Evolutionary conservation across 1,140 invertebrate genomes (phyloP), one percentile per base, ranked within the genome.

Genomic region (Brachionus rotundiformis): DNA sequence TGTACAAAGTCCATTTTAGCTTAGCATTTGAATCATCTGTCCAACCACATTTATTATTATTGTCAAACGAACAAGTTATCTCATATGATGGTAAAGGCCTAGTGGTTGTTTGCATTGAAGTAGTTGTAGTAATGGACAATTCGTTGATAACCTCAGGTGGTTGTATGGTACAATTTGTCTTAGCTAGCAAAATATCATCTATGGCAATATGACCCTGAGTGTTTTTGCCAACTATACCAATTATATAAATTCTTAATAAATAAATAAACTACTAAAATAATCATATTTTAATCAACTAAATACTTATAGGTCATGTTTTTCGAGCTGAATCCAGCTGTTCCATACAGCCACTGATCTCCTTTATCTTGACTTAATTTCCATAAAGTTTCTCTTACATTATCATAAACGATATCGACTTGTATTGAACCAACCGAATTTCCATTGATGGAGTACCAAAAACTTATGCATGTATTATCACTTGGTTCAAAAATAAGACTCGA

Each of bases 21-120:
- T 75, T 77, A 71, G 86, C 86, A 13, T 63, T 82, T 13, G n/a
- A 13, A 23, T 76, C 47, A 31, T 82, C 82, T 73, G 83, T 83
- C 3, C 25, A 73, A 25, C 23, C 84, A 86, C 36, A 77, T 82
- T 83, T 93, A 93, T 0, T 93, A 84, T 84, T 90, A 89, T 41
- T 82, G 11, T 79, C 59, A 10, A 79, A 79, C n/a, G 29, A 29
- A 36, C 47, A 54, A 65, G 54, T 82, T 11, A 41, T 27, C 4
- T 61, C 39, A 36, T 68, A 47, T 39, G 81, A 19, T 59, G 39
- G 54, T n/a, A 25, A 19, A 10, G 68, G 68, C 5, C 2, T 23
- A 29, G 85, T 85, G 68, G 49, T 83, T 5, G 33, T 71, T 8
- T 84, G 84, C 54, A 84, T 84, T 29, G 85, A 84, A 11, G 80